These are phyloP conservation scores for Phoenoteleia sp. DNA, from an alignment of 2,888 invertebrate genomes.

Conservation along the genomic window DNA sequence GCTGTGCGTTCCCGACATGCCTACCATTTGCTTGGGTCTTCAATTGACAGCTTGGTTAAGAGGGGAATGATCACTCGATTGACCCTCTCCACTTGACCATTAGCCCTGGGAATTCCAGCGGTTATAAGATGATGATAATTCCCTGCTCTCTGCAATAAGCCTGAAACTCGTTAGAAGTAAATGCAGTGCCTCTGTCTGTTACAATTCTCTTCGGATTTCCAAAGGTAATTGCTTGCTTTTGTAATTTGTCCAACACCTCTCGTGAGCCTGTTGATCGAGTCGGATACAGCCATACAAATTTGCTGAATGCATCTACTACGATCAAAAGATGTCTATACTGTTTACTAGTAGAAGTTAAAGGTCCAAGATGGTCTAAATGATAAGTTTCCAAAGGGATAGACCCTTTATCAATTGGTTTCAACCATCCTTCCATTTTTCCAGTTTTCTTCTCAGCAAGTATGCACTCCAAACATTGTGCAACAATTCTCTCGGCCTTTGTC, in stretches of 20 bases:
- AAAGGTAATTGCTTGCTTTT: slow-evolving; percentile 80
- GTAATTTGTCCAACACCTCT: slow-evolving; percentile 81
- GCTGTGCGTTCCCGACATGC: no score
- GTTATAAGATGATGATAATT: slow-evolving; percentile 79
- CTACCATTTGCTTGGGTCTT: no score
- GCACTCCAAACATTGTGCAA: slow-evolving; percentile 70
- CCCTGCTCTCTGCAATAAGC: slow-evolving; percentile 80
- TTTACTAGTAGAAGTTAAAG: slow-evolving; percentile 77
- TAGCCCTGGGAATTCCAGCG: no score
- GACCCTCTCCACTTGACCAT: no score
- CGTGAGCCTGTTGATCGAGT: no score
- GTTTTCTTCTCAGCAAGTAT: slow-evolving; percentile 56
- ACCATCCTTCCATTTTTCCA: slow-evolving; percentile 75
- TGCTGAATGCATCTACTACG: slow-evolving; percentile 41
- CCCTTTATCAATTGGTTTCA: slow-evolving; percentile 80
- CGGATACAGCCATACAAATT: slow-evolving; percentile 79
- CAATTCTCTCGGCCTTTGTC: slow-evolving; percentile 58
- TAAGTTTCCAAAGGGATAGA: slow-evolving; percentile 78
- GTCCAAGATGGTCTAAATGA: slow-evolving; percentile 83
- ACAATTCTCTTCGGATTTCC: slow-evolving; percentile 83
- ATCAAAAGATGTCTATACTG: slow-evolving; percentile 56
- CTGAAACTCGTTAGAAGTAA: slow-evolving; percentile 79
- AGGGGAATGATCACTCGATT: neutral
- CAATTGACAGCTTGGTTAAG: no score
- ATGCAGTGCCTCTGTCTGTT: slow-evolving; percentile 81